Conservation (phyloP, 2,888 invertebrate species). For the Thera britannica region DNA sequence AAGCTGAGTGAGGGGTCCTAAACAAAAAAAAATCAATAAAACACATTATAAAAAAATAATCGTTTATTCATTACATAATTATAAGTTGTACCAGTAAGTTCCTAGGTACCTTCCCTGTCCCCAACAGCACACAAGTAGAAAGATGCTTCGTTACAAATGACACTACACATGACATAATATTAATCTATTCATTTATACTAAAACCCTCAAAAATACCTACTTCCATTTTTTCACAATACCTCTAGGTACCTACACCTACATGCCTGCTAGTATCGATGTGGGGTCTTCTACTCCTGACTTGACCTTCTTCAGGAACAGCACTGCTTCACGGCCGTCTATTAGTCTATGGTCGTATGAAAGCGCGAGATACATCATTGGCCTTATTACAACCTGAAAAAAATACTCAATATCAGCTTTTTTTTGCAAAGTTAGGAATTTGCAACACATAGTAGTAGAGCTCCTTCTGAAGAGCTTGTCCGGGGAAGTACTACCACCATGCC, state of each 20-base stretch:
- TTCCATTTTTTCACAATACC: neutral
- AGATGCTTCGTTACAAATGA: neutral
- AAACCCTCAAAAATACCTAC: conserved; percentile 9
- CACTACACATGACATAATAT: neutral
- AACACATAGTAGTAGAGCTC: too few relatives aligned
- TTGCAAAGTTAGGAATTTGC: too few relatives aligned
- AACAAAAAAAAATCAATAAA: too few relatives aligned
- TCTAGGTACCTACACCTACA: conserved; percentile 81
- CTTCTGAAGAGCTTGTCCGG: too few relatives aligned
- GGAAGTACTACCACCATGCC: too few relatives aligned
- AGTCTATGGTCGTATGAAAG: conserved; percentile 99
- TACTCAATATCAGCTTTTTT: neutral
- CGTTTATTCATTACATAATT: too few relatives aligned
- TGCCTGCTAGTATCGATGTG: conserved; percentile 95
- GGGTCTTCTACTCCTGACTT: conserved; percentile 99
- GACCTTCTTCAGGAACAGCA: conserved; percentile 97
- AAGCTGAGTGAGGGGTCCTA: too few relatives aligned
- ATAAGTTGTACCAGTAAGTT: too few relatives aligned
- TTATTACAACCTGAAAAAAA: conserved; percentile 93
- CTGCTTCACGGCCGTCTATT: conserved; percentile 99
- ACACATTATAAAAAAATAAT: too few relatives aligned
- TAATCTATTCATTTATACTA: neutral
- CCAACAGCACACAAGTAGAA: neutral
- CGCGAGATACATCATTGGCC: conserved; percentile 99
- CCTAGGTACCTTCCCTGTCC: too few relatives aligned